phyloP scores from a whole-genome alignment of 2,888 invertebrate genomes.

The Dicycla oo region DNA sequence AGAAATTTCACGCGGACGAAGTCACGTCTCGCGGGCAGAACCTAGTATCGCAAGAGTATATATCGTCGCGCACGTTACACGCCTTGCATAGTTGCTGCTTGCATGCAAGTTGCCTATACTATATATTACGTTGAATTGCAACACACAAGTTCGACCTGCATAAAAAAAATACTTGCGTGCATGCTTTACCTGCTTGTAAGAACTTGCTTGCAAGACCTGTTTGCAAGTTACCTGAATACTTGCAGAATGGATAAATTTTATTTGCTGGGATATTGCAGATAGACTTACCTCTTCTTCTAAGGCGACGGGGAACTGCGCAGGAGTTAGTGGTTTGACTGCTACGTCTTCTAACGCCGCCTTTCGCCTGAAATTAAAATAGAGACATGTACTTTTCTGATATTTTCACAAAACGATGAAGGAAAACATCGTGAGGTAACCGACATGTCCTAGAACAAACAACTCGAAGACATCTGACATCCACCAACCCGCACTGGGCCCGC shows the following conservation, averaged over 20 bases:
- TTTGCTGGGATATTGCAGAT: not conserved
- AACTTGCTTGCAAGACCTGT: not conserved
- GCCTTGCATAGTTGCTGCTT: not conserved
- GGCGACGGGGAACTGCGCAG: slow-evolving; percentile 94
- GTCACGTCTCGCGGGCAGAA: too few species aligned
- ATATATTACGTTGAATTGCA: not conserved
- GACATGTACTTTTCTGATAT: not conserved
- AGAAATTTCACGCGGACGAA: too few species aligned
- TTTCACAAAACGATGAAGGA: not conserved
- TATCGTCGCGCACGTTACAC: too few species aligned
- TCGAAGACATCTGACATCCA: not conserved
- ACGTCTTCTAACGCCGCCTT: slow-evolving; percentile 94
- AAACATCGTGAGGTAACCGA: not conserved
- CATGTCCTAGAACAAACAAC: too few species aligned
- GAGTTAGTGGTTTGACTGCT: slow-evolving; percentile 96
- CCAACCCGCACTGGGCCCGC: not conserved
- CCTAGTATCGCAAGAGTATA: not conserved
- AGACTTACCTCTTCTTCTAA: slow-evolving; percentile 94
- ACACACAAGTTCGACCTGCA: not conserved
- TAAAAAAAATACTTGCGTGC: not conserved
- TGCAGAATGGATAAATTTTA: too few species aligned
- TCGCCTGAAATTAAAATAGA: slow-evolving; percentile 89
- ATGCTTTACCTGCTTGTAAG: not conserved
- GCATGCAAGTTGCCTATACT: not conserved
- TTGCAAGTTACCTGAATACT: not conserved